phyloP scores from a whole-genome alignment of 2,797 vertebrate genomes.

The Pseudochaenichthys georgianus region DNA sequence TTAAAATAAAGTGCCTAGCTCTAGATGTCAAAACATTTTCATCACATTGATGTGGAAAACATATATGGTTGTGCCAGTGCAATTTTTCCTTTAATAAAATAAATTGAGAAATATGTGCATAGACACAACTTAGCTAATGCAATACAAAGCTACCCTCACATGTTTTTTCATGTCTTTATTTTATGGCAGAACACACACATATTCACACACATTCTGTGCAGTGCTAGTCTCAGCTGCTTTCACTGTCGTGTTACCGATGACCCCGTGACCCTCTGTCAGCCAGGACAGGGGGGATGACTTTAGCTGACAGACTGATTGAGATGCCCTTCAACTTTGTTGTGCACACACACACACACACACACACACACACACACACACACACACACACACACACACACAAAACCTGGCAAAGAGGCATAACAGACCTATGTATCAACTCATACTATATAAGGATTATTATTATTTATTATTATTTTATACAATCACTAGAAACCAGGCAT shows the following conservation, averaged over 20 bases:
- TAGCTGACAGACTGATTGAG: conserved; percentile 59
- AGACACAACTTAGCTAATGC: not conserved
- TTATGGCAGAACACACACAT: not conserved
- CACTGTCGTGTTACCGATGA: conserved; percentile 32
- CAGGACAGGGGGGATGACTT: conserved; percentile 49
- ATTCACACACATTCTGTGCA: conserved; percentile 1
- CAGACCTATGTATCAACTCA: not conserved
- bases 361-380: conserved; percentile 2
- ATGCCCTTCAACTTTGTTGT: conserved; percentile 56
- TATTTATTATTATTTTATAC: not conserved
- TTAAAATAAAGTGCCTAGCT: not conserved
- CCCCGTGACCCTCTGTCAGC: conserved; percentile 43
- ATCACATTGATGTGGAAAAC: not conserved
- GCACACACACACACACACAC: conserved; percentile 7
- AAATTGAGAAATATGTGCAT: not conserved
- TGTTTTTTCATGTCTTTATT: not conserved
- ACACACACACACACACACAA: not conserved
- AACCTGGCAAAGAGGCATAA: not conserved
- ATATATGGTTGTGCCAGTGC: not conserved
- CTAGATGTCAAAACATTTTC: not conserved
- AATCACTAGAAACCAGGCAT: not conserved
- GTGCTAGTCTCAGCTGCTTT: conserved; percentile 24
- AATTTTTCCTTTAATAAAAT: not conserved
- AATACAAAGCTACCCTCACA: not conserved
- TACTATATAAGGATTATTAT: not conserved